Evolutionary conservation across 1,140 invertebrate species (phyloP).

Genomic region (Diachasma alloeum): DNA sequence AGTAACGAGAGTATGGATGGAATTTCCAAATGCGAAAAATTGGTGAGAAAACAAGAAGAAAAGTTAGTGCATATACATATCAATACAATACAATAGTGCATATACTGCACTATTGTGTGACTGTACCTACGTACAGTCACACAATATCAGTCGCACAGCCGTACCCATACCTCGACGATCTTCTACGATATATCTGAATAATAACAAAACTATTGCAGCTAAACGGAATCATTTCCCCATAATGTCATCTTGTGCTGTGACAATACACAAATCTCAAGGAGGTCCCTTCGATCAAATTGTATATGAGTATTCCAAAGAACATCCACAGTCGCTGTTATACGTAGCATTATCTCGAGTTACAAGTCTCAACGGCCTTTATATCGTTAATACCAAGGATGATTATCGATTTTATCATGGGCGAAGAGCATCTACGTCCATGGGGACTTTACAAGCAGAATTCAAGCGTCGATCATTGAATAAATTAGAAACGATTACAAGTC

Average conservation of each 20-base stretch:
- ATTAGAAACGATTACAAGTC: no score
- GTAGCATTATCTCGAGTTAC: constrained; percentile 51
- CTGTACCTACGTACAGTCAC: no score
- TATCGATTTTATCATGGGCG: constrained; percentile 27
- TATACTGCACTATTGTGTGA: no score
- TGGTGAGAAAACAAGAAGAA: not conserved
- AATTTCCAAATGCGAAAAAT: not conserved
- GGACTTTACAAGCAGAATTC: not conserved
- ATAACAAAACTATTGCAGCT: constrained; percentile 16
- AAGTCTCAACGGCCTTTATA: constrained; percentile 44
- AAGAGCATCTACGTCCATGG: not conserved
- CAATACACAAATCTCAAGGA: constrained; percentile 51
- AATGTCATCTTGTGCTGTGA: constrained; percentile 24
- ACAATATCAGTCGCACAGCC: no score
- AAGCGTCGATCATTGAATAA: no score
- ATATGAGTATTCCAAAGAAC: constrained; percentile 43
- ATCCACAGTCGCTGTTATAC: constrained; percentile 44
- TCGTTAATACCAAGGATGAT: constrained; percentile 33
- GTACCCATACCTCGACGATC: not conserved
- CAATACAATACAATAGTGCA: not conserved
- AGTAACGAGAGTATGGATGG: not conserved
- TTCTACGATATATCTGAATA: constrained; percentile 10
- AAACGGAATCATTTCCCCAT: constrained; percentile 25
- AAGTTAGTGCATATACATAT: not conserved
- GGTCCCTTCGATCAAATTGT: constrained; percentile 48